Evolutionary conservation across 2,113 vertebrate genomes (phyloP).

Genomic region (Spea bombifrons): DNA sequence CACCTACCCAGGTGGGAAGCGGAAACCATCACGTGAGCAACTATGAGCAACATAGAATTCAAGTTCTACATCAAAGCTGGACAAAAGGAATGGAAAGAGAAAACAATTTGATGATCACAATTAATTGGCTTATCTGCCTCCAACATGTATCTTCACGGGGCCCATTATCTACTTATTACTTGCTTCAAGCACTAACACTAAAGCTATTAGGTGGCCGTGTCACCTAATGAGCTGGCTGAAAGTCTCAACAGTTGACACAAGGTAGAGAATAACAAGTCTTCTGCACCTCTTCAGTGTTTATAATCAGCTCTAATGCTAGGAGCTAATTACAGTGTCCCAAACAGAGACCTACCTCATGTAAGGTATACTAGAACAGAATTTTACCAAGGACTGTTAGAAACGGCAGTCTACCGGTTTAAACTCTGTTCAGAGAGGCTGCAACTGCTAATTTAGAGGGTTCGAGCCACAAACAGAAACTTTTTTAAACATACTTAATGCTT

Average conservation of each 20-base stretch:
- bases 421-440: too few species aligned
- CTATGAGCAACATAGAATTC: neutral
- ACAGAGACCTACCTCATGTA: too few species aligned
- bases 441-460: too few species aligned
- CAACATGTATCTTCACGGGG: neutral
- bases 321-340: too few species aligned
- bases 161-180: conserved; percentile 11
- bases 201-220: neutral
- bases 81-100: neutral
- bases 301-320: too few species aligned
- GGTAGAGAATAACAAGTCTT: too few species aligned
- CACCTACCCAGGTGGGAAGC: neutral
- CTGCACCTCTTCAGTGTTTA: too few species aligned
- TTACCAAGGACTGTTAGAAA: too few species aligned
- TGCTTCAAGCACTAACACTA: neutral
- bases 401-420: too few species aligned
- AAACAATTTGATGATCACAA: conserved; percentile 6
- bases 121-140: conserved; percentile 10
- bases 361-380: too few species aligned
- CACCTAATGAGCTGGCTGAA: neutral
- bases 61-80: conserved; percentile 37
- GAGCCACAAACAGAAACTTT: too few species aligned
- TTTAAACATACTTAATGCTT: too few species aligned
- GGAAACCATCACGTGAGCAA: neutral
- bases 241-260: neutral